Evolutionary conservation across 2,888 invertebrate genomes (phyloP).

Genomic region (Dasysyrphus tricinctus): DNA sequence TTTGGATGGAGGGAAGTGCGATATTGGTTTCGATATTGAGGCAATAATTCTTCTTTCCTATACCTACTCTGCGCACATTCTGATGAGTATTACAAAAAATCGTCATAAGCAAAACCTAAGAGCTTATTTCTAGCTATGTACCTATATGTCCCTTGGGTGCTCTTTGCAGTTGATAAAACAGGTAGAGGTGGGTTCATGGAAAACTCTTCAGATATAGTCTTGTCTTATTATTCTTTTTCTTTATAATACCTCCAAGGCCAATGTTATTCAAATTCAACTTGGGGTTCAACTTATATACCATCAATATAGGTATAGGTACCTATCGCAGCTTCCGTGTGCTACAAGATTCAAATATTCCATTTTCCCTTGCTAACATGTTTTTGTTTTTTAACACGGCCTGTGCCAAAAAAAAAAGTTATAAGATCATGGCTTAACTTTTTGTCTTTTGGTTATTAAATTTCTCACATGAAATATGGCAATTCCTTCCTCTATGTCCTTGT

Average conservation of each 20-base stretch:
- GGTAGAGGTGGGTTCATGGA: conserved; percentile 10
- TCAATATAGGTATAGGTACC: background rate
- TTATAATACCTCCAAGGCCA: conserved; percentile 14
- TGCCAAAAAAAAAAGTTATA: conserved; percentile 19
- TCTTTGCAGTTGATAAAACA: conserved; percentile 5
- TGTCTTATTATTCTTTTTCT: background rate
- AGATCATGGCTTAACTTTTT: conserved; percentile 16
- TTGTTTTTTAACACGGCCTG: background rate
- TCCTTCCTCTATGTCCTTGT: conserved; percentile 19
- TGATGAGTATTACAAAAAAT: background rate
- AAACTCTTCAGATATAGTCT: conserved; percentile 15
- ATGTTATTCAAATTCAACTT: conserved; percentile 35
- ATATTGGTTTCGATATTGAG: conserved; percentile 12
- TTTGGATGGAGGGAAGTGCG: background rate
- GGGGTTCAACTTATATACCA: background rate
- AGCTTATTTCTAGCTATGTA: background rate
- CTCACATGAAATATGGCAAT: conserved; percentile 28
- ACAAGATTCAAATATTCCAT: conserved; percentile 26
- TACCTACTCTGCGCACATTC: background rate
- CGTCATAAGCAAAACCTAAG: conserved; percentile 3
- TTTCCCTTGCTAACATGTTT: conserved; percentile 3
- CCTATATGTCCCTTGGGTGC: background rate
- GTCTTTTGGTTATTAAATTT: conserved; percentile 31
- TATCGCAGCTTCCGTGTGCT: background rate
- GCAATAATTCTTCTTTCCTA: background rate